These are phyloP conservation scores for Onychorhynchus coronatus DNA, from an alignment of 2,113 vertebrate genomes.

Conservation along the genomic window DNA sequence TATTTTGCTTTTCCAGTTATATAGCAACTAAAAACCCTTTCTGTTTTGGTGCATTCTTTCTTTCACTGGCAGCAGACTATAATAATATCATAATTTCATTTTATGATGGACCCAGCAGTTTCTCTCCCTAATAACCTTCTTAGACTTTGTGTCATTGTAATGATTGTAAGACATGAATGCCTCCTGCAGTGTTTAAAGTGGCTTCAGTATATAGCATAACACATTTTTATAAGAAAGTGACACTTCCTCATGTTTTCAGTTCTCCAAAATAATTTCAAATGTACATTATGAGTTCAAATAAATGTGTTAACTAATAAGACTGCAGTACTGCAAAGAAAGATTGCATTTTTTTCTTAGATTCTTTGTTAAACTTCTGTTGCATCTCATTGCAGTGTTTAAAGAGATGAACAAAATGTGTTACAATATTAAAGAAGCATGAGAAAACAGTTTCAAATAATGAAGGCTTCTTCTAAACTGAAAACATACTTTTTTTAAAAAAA, in stretches of 20 bases:
- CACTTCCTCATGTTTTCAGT: neutral
- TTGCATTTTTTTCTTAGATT: neutral
- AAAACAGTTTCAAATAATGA: conserved; percentile 48
- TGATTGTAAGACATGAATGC: conserved; percentile 10
- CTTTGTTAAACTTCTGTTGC: neutral
- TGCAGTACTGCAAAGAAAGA: neutral
- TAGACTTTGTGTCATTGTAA: conserved; percentile 5
- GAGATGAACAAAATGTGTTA: neutral
- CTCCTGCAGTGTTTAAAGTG: conserved; percentile 34
- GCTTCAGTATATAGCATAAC: neutral
- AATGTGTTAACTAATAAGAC: conserved; percentile 3
- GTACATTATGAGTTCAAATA: neutral
- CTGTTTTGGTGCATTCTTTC: conserved; percentile 21
- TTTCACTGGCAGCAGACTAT: neutral
- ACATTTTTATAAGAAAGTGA: conserved; percentile 24
- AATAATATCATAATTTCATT: conserved; percentile 50
- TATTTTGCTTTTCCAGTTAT: neutral
- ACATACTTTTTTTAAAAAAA: neutral
- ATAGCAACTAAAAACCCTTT: neutral
- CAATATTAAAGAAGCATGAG: neutral
- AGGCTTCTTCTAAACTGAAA: conserved; percentile 10
- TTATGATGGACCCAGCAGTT: conserved; percentile 15
- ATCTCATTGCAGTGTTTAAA: neutral
- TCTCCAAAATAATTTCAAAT: neutral
- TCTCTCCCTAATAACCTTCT: conserved; percentile 1